phyloP scores from a whole-genome alignment of 1,140 invertebrate species.

The Drosophila sproati region DNA sequence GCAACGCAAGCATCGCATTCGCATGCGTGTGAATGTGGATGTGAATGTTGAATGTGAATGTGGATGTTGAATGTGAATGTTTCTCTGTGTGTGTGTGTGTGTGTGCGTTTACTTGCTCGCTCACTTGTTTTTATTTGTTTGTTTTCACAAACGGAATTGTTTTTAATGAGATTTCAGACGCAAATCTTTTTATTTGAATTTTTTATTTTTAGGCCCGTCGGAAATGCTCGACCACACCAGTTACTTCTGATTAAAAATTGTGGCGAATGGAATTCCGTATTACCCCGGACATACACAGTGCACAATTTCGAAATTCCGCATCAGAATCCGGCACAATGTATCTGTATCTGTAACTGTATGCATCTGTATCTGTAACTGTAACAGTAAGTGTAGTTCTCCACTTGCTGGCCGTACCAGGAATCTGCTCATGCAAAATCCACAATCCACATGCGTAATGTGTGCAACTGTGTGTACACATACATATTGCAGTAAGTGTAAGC shows the following conservation, averaged over 20 bases:
- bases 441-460: conserved; percentile 43
- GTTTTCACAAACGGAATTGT: conserved; percentile 65
- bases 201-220: conserved; percentile 68
- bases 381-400: conserved; percentile 6
- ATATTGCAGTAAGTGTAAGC: conserved; percentile 36
- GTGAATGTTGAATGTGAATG: conserved; percentile 27
- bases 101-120: conserved; percentile 42
- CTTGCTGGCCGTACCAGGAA: conserved; percentile 30
- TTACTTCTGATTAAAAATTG: conserved; percentile 70
- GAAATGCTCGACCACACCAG: conserved; percentile 63
- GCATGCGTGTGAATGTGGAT: conserved; percentile 41
- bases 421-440: conserved; percentile 33
- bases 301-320: conserved; percentile 64
- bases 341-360: not conserved
- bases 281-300: conserved; percentile 38
- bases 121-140: conserved; percentile 52
- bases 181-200: conserved; percentile 68
- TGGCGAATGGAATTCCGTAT: conserved; percentile 61
- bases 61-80: conserved; percentile 44
- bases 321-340: conserved; percentile 47
- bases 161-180: conserved; percentile 67
- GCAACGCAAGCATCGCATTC: conserved; percentile 40
- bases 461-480: conserved; percentile 11
- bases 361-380: conserved; percentile 8
- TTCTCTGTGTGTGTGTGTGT: conserved; percentile 39